Conservation (phyloP, 2,888 invertebrate species). For the Opisthograptis luteolata region DNA sequence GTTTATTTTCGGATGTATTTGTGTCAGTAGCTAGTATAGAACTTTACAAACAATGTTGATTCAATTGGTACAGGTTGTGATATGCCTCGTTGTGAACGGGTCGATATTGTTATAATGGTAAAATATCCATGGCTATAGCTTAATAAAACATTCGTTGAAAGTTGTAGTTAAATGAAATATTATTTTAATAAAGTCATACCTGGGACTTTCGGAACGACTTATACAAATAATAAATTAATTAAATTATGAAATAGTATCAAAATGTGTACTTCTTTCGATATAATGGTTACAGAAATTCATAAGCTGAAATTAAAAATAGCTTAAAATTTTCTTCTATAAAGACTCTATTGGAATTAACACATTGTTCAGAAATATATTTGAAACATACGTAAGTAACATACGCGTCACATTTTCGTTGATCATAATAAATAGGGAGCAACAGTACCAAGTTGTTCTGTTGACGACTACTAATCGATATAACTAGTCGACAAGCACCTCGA, state of each 20-base stretch:
- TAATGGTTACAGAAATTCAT: constrained; percentile 62
- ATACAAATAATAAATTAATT: constrained; percentile 67
- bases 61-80: constrained; percentile 85
- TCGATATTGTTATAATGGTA: constrained; percentile 84
- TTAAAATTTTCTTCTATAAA: constrained; percentile 61
- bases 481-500: constrained; percentile 38
- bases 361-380: constrained; percentile 28
- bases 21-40: constrained; percentile 83
- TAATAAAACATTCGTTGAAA: constrained; percentile 82
- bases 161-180: constrained; percentile 79
- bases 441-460: constrained; percentile 43
- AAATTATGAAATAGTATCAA: constrained; percentile 67
- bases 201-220: constrained; percentile 77
- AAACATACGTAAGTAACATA: constrained; percentile 23
- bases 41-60: constrained; percentile 84
- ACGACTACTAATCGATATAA: constrained; percentile 38
- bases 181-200: constrained; percentile 79
- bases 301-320: constrained; percentile 66
- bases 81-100: constrained; percentile 84
- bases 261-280: constrained; percentile 74
- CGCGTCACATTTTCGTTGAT: constrained; percentile 32
- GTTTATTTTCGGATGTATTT: constrained; percentile 81
- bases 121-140: constrained; percentile 82
- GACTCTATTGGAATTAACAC: constrained; percentile 48
- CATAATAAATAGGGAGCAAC: constrained; percentile 28